These are phyloP conservation scores for Tridacna crocea DNA, from an alignment of 2,888 invertebrate genomes.

Conservation along the genomic window DNA sequence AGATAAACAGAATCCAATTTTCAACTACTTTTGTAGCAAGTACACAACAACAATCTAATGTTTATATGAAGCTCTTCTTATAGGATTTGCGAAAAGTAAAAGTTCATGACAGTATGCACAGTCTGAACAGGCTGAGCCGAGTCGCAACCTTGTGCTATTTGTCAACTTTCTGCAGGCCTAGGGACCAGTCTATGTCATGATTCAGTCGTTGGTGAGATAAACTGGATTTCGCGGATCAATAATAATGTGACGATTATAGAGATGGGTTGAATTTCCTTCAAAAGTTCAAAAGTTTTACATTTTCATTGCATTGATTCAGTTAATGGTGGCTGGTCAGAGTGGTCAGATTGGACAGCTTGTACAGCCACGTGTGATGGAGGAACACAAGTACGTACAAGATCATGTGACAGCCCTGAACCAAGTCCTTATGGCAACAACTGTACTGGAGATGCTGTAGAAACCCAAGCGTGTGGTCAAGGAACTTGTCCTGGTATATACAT, in stretches of 20 bases:
- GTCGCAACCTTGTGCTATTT: too few relatives aligned
- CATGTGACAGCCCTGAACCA: constrained; percentile 20
- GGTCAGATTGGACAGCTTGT: constrained; percentile 3
- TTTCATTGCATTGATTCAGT: not conserved
- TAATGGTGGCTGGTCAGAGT: constrained; percentile 9
- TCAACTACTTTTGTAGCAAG: too few relatives aligned
- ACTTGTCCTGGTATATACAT: constrained; percentile 2
- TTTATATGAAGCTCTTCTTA: not conserved
- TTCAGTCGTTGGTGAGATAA: too few relatives aligned
- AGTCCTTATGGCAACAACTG: not conserved
- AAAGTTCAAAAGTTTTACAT: not conserved
- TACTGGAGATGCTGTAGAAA: not conserved
- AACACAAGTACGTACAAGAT: constrained; percentile 5
- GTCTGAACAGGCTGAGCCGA: too few relatives aligned
- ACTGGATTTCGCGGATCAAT: too few relatives aligned
- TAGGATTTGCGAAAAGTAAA: too few relatives aligned
- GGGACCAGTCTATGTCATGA: too few relatives aligned
- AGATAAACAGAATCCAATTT: too few relatives aligned
- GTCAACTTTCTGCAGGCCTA: too few relatives aligned
- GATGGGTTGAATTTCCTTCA: not conserved
- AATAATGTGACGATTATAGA: not conserved
- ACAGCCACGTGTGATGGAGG: constrained; percentile 1
- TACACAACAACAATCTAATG: not conserved
- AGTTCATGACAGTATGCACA: too few relatives aligned
- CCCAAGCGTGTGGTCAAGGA: constrained; percentile 1